These are phyloP conservation scores for Drosophila diplacantha DNA, from an alignment of 2,888 invertebrate species.

Conservation along the genomic window DNA sequence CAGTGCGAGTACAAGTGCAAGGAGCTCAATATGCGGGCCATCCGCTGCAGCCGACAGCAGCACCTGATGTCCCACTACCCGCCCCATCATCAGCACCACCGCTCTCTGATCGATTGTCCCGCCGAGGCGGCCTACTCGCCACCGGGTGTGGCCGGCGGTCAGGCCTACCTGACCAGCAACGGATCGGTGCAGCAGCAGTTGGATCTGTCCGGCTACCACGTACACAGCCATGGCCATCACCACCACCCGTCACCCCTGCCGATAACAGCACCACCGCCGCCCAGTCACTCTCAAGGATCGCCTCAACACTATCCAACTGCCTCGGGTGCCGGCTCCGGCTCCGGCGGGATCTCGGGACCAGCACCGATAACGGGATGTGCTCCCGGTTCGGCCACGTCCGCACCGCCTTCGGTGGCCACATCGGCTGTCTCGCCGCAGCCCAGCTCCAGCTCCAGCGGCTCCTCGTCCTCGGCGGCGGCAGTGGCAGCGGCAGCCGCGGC, in stretches of 20 bases:
- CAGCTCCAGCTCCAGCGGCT: constrained; percentile 52
- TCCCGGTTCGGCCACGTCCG: constrained; percentile 30
- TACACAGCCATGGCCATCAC: constrained; percentile 15
- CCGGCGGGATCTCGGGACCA: constrained; percentile 16
- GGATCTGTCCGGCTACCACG: constrained; percentile 50
- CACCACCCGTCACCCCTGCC: constrained; percentile 17
- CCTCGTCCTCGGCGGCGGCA: constrained; percentile 55
- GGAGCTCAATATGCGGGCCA: constrained; percentile 72
- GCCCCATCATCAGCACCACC: constrained; percentile 57
- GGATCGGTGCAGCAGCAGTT: constrained; percentile 48
- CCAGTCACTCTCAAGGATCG: constrained; percentile 35
- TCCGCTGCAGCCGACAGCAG: constrained; percentile 72
- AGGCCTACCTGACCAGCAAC: constrained; percentile 27
- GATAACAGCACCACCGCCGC: constrained; percentile 12
- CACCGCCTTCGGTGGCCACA: constrained; percentile 24
- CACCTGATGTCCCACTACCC: constrained; percentile 49
- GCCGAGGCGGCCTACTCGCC: constrained; percentile 73
- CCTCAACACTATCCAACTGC: constrained; percentile 55
- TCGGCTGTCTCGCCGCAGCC: constrained; percentile 54
- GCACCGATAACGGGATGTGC: constrained; percentile 19
- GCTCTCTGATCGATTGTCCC: constrained; percentile 57
- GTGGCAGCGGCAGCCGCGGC: constrained; percentile 71
- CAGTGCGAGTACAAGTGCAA: constrained; percentile 76
- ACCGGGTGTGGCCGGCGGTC: constrained; percentile 45
- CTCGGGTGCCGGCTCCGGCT: constrained; percentile 20